phyloP scores from a whole-genome alignment of 2,113 vertebrate genomes.

The Daubentonia madagascariensis region DNA sequence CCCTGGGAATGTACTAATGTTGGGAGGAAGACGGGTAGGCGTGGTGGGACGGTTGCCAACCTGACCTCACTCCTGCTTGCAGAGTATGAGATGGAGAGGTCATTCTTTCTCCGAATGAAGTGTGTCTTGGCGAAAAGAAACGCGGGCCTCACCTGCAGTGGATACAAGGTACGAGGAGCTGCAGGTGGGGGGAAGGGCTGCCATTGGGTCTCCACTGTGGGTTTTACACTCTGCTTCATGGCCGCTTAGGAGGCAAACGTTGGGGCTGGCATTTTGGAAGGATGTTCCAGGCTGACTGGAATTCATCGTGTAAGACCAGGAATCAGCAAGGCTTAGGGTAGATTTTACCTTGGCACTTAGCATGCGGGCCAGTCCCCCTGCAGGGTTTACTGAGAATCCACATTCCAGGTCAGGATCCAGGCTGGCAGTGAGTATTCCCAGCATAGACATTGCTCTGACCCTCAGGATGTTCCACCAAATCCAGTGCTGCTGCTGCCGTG shows the following conservation, averaged over 20 bases:
- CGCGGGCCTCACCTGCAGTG: constrained; percentile 94
- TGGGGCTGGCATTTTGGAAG: neutral
- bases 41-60: accelerated
- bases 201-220: accelerated
- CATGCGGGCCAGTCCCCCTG: accelerated
- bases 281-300: neutral
- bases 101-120: constrained; percentile 97
- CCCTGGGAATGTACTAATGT: neutral
- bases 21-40: neutral
- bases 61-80: constrained; percentile 68
- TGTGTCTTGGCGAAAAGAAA: constrained; percentile 96
- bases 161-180: constrained; percentile 90
- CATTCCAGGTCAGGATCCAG: neutral
- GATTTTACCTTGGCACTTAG: neutral
- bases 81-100: constrained; percentile 95
- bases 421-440: accelerated
- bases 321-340: neutral
- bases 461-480: accelerated
- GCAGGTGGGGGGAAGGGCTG: accelerated
- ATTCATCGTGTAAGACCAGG: neutral
- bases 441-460: neutral
- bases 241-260: neutral
- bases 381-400: too few species aligned
- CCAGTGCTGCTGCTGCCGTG: accelerated
- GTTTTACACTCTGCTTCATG: too few species aligned